Conservation (phyloP, 2,888 invertebrate genomes). For the Thereva unica region DNA sequence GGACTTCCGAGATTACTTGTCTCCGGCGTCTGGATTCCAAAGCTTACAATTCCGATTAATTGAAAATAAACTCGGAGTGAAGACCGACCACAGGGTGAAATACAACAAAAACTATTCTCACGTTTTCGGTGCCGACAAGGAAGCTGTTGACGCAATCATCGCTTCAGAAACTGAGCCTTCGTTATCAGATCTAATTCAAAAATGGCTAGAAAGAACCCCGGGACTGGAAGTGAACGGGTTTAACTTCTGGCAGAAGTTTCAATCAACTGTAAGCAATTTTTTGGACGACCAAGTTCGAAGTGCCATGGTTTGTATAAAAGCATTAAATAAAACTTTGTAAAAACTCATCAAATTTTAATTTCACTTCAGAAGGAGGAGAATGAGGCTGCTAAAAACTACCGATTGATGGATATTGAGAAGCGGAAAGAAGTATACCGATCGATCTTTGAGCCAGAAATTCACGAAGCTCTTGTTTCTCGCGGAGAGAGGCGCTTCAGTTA, state of each 20-base stretch:
- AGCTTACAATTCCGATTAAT: conserved; percentile 93
- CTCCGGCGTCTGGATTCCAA: conserved; percentile 97
- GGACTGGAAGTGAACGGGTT: conserved; percentile 84
- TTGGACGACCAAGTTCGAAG: conserved; percentile 69
- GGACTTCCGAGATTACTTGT: conserved; percentile 91
- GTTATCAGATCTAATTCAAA: conserved; percentile 80
- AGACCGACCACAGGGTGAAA: conserved; percentile 83
- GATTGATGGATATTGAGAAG: conserved; percentile 75
- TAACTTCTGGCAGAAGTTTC: conserved; percentile 94
- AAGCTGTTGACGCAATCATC: conserved; percentile 62
- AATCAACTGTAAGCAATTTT: conserved; percentile 71
- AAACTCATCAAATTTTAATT: conserved; percentile 7
- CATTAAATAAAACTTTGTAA: not conserved
- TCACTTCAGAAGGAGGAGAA: conserved; percentile 63
- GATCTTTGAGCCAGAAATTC: conserved; percentile 82
- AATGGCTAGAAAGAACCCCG: conserved; percentile 94
- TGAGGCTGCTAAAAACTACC: conserved; percentile 67
- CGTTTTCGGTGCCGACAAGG: conserved; percentile 78
- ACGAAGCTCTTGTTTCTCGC: conserved; percentile 79
- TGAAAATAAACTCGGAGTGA: conserved; percentile 88
- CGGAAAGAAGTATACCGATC: conserved; percentile 84
- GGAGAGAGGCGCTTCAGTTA: conserved; percentile 80
- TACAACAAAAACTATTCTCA: conserved; percentile 91
- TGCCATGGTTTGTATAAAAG: conserved; percentile 57
- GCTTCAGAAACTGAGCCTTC: conserved; percentile 86